Base-by-base conservation (phyloP, 1,140 invertebrate genomes). In the Alviniconcha marisindica region DNA sequence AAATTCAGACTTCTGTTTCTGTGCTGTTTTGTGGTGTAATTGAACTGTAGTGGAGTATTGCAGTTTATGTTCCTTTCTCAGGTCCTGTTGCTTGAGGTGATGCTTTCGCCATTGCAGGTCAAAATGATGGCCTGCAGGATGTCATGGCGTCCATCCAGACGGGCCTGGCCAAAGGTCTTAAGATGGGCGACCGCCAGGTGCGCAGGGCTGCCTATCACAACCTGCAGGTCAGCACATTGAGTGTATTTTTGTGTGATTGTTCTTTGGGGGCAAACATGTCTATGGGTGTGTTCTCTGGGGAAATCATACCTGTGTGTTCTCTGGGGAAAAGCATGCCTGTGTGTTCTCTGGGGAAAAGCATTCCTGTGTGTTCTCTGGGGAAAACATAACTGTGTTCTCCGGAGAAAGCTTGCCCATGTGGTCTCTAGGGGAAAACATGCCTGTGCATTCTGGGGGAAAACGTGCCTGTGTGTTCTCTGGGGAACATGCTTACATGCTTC, bases 141-240 rank as follows among this genome's bases (percentile, higher is more conserved):
- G 89, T 89, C 24, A 85, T 89, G 84, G 89, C 85, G 10, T 87
- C 83, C 82, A 89, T 90, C 60, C 63, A 89, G 63, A 86, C 83
- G 44, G 82, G 84, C 36, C 84, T 90, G 77, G 85, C 86, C 40
- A 83, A 60, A 66, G 88, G 89, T 56, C 79, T 90, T 18, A 82
- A 76, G 56, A 48, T 84, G 77, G 85, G 88, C 31, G 87, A 87
- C 80, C 79, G 80, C 60, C 84, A 85, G 38, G 87, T 79, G 38
- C 71, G 76, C 14, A 77, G 85, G 36, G 85, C 81, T 31, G 88
- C 88, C 15, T 85, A 84, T 71, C 77, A 85, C 40, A 83, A 89
- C 44, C 77, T 90, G 40, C 87, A 89, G 85, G 88, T 89, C 74
- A 77, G 63, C 40, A 15, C n/a, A n/a, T n/a, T n/a, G n/a, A n/a